These are phyloP conservation scores for Hydrophis major DNA, from an alignment of 2,797 vertebrate genomes.

Conservation along the genomic window DNA sequence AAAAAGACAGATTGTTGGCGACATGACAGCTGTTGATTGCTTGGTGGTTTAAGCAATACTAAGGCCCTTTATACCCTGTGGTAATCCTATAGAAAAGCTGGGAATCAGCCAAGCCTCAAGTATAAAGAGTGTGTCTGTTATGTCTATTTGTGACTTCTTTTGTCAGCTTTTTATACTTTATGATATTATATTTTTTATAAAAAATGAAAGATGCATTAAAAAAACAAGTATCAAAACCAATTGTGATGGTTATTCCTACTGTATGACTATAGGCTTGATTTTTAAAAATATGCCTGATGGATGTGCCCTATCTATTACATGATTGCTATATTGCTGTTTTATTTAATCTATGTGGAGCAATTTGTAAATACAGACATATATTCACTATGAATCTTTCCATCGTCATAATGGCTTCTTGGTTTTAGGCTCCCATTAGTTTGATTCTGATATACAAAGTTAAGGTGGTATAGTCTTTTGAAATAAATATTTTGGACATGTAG, in stretches of 20 bases:
- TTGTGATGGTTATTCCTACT: fast-evolving
- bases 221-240: conserved; percentile 21
- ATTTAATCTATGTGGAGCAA: neutral
- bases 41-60: conserved; percentile 45
- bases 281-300: neutral
- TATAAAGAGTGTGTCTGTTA: conserved; percentile 39
- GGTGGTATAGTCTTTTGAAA: neutral
- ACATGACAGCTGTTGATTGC: conserved; percentile 51
- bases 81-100: conserved; percentile 44
- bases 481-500: neutral
- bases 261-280: neutral
- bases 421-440: neutral
- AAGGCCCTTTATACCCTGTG: conserved; percentile 23
- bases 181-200: conserved; percentile 44
- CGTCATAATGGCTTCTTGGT: neutral
- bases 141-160: conserved; percentile 4
- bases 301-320: neutral
- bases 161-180: conserved; percentile 32
- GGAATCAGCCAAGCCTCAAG: conserved; percentile 36
- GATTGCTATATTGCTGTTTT: neutral
- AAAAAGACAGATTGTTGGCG: conserved; percentile 50
- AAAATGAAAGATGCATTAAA: neutral
- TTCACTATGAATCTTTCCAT: neutral
- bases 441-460: neutral
- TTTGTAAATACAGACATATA: neutral